Evolutionary conservation across 1,140 invertebrate genomes (phyloP).

Genomic region (Drosophila pachea): DNA sequence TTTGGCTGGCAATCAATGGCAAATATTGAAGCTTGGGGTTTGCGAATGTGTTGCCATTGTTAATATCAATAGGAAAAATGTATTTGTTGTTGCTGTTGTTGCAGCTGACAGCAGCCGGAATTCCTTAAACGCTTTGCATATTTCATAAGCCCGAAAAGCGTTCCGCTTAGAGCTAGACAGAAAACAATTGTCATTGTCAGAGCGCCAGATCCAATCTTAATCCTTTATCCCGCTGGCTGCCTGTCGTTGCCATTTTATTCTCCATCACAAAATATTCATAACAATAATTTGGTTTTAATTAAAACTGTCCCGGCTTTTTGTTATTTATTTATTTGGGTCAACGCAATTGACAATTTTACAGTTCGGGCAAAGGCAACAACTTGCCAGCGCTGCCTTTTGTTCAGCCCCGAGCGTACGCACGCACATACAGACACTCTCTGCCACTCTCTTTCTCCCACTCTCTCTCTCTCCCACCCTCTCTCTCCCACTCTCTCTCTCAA

Average conservation of each 20-base stretch:
- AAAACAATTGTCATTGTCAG: conserved; percentile 31
- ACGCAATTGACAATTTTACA: conserved; percentile 56
- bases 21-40: conserved; percentile 1
- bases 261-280: conserved; percentile 66
- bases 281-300: conserved; percentile 73
- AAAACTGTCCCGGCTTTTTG: conserved; percentile 51
- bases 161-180: conserved; percentile 20
- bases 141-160: conserved; percentile 39
- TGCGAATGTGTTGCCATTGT: conserved; percentile 17
- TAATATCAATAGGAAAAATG: conserved; percentile 4
- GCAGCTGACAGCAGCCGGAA: conserved; percentile 22
- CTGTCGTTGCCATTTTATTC: conserved; percentile 34
- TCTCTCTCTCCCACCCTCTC: no score
- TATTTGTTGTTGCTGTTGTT: conserved; percentile 2
- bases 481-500: no score
- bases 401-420: background rate
- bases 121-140: conserved; percentile 45
- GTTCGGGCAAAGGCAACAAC: conserved; percentile 20
- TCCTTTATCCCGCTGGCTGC: background rate
- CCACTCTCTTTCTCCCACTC: no score
- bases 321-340: conserved; percentile 66
- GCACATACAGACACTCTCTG: background rate
- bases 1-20: conserved; percentile 6
- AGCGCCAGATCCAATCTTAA: conserved; percentile 11
- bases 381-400: conserved; percentile 21